These are phyloP conservation scores for Synergus itoensis DNA, from an alignment of 2,888 invertebrate species.

Conservation along the genomic window DNA sequence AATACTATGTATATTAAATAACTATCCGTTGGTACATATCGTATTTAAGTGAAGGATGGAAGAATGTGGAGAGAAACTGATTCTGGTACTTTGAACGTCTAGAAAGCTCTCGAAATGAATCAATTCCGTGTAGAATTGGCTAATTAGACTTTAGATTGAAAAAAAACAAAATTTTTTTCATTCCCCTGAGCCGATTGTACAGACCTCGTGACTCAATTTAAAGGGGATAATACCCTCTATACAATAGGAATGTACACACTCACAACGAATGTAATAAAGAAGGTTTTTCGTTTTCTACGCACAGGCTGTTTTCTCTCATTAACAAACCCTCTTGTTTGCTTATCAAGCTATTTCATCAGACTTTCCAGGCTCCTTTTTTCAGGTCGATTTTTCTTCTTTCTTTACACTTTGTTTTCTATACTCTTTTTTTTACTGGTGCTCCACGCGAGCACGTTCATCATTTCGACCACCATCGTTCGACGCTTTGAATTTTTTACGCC, in stretches of 20 bases:
- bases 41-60: slow-evolving; percentile 43
- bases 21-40: slow-evolving; percentile 41
- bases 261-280: slow-evolving; percentile 59
- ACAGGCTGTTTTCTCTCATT: slow-evolving; percentile 31
- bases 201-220: slow-evolving; percentile 37
- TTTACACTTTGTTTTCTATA: background rate
- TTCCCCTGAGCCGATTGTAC: slow-evolving; percentile 40
- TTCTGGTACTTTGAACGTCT: slow-evolving; percentile 9
- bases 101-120: slow-evolving; percentile 1
- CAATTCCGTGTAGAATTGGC: slow-evolving; percentile 26
- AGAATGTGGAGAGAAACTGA: slow-evolving; percentile 21
- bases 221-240: slow-evolving; percentile 30
- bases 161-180: slow-evolving; percentile 35
- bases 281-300: slow-evolving; percentile 49
- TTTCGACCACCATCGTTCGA: slow-evolving; percentile 33
- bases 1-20: slow-evolving; percentile 35
- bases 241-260: slow-evolving; percentile 46
- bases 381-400: background rate
- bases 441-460: slow-evolving; percentile 21
- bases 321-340: slow-evolving; percentile 22
- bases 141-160: slow-evolving; percentile 36
- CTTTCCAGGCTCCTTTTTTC: background rate
- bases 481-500: slow-evolving; percentile 37
- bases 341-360: slow-evolving; percentile 12
- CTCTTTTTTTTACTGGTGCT: background rate